A percentile compares a stretch with the other conserved stretches of the same genome.
Evolutionary conservation across 2,888 invertebrate genomes (phyloP).

Genomic region (Rhamphomyia laevipes): DNA sequence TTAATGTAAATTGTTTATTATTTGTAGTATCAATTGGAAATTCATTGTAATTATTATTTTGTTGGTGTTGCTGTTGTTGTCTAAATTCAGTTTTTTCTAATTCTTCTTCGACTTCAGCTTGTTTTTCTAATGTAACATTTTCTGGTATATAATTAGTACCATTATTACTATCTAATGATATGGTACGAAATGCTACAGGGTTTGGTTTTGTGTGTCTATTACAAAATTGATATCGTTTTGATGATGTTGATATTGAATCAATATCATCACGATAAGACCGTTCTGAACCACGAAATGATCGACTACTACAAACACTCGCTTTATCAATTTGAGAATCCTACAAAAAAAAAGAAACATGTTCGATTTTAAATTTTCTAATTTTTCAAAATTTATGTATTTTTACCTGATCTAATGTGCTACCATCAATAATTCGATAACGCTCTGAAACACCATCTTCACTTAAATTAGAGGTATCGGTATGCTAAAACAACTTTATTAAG

Average conservation of each 20-base stretch:
- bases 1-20: too few relatives aligned
- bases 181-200: slow-evolving; percentile 19
- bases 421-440: slow-evolving; percentile 22
- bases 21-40: too few relatives aligned
- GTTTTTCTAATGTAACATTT: slow-evolving; percentile 20
- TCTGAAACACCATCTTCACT: slow-evolving; percentile 43
- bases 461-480: slow-evolving; percentile 37
- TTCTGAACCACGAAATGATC: slow-evolving; percentile 23
- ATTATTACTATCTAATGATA: slow-evolving; percentile 22
- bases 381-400: not conserved
- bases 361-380: too few relatives aligned
- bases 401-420: slow-evolving; percentile 19
- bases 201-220: slow-evolving; percentile 20
- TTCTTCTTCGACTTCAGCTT: slow-evolving; percentile 19
- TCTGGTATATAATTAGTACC: slow-evolving; percentile 22
- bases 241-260: slow-evolving; percentile 18
- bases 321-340: slow-evolving; percentile 22
- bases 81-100: too few relatives aligned
- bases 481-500: slow-evolving; percentile 18
- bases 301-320: slow-evolving; percentile 23
- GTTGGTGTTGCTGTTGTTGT: too few relatives aligned
- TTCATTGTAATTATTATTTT: too few relatives aligned
- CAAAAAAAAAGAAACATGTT: slow-evolving; percentile 6
- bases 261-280: slow-evolving; percentile 21
- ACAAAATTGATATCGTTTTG: slow-evolving; percentile 18